Percentiles rank a stretch among this genome's conserved stretches.
Conservation (phyloP, 2,113 vertebrate genomes). For the Pluvianellus socialis region DNA sequence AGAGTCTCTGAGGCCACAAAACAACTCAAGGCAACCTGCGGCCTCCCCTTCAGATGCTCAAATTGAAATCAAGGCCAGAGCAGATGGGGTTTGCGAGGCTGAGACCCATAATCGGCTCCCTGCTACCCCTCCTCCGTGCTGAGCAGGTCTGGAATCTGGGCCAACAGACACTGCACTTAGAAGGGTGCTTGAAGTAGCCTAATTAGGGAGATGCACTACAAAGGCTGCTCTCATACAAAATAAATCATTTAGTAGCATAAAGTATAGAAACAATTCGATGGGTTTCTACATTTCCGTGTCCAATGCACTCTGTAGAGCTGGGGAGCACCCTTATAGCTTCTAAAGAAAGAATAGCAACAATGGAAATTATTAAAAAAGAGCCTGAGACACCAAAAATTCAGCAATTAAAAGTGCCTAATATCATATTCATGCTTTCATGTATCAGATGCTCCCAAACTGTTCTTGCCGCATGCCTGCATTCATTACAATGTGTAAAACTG, state of each 20-base stretch:
- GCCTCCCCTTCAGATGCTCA: not conserved
- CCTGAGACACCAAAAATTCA: not conserved
- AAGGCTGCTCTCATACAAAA: not conserved
- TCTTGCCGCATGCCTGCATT: slow-evolving; percentile 1
- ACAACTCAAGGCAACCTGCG: not conserved
- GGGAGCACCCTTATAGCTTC: not conserved
- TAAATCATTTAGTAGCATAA: not conserved
- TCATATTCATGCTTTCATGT: slow-evolving; percentile 29
- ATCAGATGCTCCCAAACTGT: slow-evolving; percentile 37
- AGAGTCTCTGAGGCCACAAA: not conserved
- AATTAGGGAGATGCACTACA: not conserved
- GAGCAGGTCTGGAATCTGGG: not conserved
- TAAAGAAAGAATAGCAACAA: not conserved
- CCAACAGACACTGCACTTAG: not conserved
- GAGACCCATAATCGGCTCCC: not conserved
- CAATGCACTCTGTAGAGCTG: not conserved
- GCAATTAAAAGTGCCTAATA: slow-evolving; percentile 35
- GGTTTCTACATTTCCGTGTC: not conserved
- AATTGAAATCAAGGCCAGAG: not conserved
- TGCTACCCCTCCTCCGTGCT: not conserved
- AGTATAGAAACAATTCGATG: not conserved
- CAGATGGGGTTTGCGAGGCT: not conserved
- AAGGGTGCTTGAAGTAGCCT: not conserved
- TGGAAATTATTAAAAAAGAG: not conserved
- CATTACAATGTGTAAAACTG: slow-evolving; percentile 35